Percentiles rank a stretch among this genome's conserved stretches.
Conservation (phyloP, 1,140 invertebrate species). For the Aphaenogaster ashmeadi region DNA sequence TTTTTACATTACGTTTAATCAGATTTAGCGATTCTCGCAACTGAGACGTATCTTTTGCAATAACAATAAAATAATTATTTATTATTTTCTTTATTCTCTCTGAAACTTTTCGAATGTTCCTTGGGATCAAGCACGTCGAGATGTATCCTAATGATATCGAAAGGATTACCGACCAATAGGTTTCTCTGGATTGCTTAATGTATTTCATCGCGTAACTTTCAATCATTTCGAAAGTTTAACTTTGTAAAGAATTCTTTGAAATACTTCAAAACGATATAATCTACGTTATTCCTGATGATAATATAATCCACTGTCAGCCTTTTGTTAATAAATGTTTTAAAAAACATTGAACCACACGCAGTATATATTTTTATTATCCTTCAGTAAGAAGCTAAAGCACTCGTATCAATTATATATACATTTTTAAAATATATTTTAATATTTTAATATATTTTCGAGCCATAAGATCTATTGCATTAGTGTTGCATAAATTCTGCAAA, state of each 20-base stretch:
- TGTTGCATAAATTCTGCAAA: conserved; percentile 1
- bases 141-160: conserved; percentile 29
- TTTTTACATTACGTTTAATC: neutral
- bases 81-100: conserved; percentile 66
- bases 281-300: conserved; percentile 21
- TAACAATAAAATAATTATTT: conserved; percentile 43
- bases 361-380: conserved; percentile 9
- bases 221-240: conserved; percentile 1
- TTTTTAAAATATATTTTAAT: neutral
- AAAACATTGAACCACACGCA: neutral
- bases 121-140: neutral
- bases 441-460: neutral
- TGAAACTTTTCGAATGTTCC: neutral
- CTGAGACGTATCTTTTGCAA: neutral
- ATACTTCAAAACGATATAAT: neutral
- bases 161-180: conserved; percentile 36
- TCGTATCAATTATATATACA: neutral
- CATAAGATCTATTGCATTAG: neutral
- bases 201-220: conserved; percentile 7
- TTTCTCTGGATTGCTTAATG: neutral
- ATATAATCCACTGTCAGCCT: conserved; percentile 6
- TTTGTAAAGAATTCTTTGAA: neutral
- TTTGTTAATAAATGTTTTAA: conserved; percentile 32
- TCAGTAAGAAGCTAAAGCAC: neutral
- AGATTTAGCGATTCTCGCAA: conserved; percentile 10